Base-by-base conservation (phyloP, 30 jellyfish, hydroid and myxozoan species). In the Hydractinia echinata region DNA sequence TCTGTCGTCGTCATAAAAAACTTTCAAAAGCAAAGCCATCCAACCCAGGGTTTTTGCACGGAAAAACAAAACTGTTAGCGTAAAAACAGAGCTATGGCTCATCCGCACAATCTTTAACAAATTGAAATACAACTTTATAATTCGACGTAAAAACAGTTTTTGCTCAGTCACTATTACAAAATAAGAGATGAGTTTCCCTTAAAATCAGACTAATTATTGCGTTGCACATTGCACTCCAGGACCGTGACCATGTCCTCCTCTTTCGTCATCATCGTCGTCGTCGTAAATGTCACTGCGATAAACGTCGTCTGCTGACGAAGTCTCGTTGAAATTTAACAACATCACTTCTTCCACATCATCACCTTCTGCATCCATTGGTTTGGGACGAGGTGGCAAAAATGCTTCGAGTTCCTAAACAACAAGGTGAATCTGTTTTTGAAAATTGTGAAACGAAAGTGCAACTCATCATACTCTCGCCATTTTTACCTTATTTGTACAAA, bases 211-310 rank as follows among this genome's bases (percentile, higher is more conserved):
- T 0, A 7, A 72, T 10, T 83, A 93, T 66, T 88, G 96, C 9
- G 96, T 80, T 9, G 99, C 99, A 72, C 99, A 93, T 68, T 88
- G 96, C 88, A 93, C 94, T 30, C 96, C 99, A 20, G 96, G 79
- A 4, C 90, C 88, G 19, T 89, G 96, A 8, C 51, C 83, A 62
- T 84, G 76, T 19, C 79, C 89, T 30, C 73, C 85, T 4, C 73
- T 94, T 30, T 88, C 99, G 5, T 92, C 98, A 19, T 87, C 98
- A 48, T 81, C 90, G 51, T 76, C 89, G 9, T 81, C 85, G 58
- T 80, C 88, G 77, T 87, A 87, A 16, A 95, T 94, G 39, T 87
- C 96, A 49, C 83, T 66, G 55, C 88, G 81, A 4, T 71, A 62
- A 1, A 85, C 51, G 19, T 53, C 44, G 19, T 77, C 91, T 11